phyloP scores from a whole-genome alignment of 2,888 invertebrate species.

The Drosophila falleni region DNA sequence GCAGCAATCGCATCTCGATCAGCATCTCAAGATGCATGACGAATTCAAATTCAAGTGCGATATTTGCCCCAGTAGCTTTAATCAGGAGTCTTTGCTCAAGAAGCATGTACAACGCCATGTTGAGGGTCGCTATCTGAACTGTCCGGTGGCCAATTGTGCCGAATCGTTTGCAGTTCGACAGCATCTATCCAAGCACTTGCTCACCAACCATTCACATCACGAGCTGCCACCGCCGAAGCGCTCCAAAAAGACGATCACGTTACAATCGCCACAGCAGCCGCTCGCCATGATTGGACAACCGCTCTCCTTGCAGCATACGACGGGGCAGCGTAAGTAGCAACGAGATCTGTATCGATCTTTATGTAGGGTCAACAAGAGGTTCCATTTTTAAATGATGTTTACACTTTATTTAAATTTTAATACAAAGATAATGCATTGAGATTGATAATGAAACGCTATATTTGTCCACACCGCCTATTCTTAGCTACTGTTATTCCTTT shows the following conservation, averaged over 20 bases:
- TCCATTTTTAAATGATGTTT: not conserved
- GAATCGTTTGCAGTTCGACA: constrained; percentile 85
- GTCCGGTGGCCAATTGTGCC: constrained; percentile 85
- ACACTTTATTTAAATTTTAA: not conserved
- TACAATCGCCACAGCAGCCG: constrained; percentile 83
- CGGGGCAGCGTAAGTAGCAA: constrained; percentile 83
- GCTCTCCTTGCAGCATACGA: constrained; percentile 84
- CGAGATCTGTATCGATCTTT: not conserved
- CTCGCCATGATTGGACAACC: constrained; percentile 85
- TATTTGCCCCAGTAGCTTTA: constrained; percentile 85
- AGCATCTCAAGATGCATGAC: constrained; percentile 85
- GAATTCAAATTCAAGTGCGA: constrained; percentile 85
- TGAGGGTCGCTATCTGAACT: constrained; percentile 85
- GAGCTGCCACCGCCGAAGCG: constrained; percentile 85
- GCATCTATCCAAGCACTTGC: constrained; percentile 85
- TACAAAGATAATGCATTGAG: too few relatives aligned
- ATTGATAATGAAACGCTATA: too few relatives aligned
- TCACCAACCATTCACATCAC: constrained; percentile 85
- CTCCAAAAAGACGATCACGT: constrained; percentile 83
- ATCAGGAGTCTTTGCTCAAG: constrained; percentile 85
- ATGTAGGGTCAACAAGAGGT: not conserved
- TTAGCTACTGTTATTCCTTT: too few relatives aligned
- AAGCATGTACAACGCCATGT: constrained; percentile 85
- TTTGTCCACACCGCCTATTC: too few relatives aligned
- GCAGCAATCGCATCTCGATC: constrained; percentile 85